Evolutionary conservation across 2,113 vertebrate genomes (phyloP), one percentile per base, ranked within the genome.

Genomic region (Agapornis roseicollis): DNA sequence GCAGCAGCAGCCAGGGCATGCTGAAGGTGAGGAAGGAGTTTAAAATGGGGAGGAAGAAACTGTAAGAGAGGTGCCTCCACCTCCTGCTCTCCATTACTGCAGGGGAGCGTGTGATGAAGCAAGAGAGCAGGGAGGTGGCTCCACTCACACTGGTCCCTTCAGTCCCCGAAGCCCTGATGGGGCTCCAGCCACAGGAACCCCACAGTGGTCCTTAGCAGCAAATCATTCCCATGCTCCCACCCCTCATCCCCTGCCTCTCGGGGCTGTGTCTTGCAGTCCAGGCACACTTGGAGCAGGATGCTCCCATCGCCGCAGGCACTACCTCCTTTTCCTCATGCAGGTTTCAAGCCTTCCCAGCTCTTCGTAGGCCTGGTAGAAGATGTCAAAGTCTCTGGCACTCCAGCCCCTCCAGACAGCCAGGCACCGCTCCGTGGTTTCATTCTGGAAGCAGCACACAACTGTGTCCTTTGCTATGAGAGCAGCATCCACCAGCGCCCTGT

Each of bases 351-450:
- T 98, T 46, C 98, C 97, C 91, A 99, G 98, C 93, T 99, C 99
- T 95, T 99, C 99, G 1, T 98, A 99, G 81, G 98, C 98, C 96
- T 98, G 98, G 98, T 99, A 99, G 98, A 99, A 99, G 96, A 98
- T 60, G 78, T 99, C 98, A 85, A 99, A 99, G 90, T 99, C 99
- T 18, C 88, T 94, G 96, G 97, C 77, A 23, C 99, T 98, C 99
- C 99, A 99, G 97, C 98, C 98, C 95, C 99, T 98, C 99, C 99
- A 99, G 97, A 99, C 99, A 92, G 99, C 98, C 96, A 99, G 98
- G 97, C 98, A 98, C 98, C 98, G 99, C 95, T 98, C 98, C 28
- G 4, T 96, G 95, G 97, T 97, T 86, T 98, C 98, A 0, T 98
- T 98, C 82, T 94, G 97, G 83, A 99, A 99, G 98, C 98, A 98